Conservation (phyloP, 2,888 invertebrate species). For the Saturnia pavonia region DNA sequence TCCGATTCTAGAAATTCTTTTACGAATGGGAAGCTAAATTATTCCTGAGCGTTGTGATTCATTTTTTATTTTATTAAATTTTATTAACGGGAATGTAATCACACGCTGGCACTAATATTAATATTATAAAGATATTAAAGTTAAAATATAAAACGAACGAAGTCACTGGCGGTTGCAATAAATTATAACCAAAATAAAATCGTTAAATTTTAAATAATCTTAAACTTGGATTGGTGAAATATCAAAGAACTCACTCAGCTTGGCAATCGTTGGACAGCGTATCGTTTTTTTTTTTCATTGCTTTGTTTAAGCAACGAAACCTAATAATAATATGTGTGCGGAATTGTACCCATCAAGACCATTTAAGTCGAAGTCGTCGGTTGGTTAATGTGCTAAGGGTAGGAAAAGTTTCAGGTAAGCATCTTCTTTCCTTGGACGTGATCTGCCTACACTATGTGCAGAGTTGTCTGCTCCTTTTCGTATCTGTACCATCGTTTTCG, state of each 20-base stretch:
- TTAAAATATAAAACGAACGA: too few species aligned
- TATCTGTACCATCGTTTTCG: too few species aligned
- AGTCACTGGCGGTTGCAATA: too few species aligned
- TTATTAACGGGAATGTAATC: too few species aligned
- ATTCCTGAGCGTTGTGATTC: too few species aligned
- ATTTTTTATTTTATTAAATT: too few species aligned
- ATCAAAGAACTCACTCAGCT: not conserved
- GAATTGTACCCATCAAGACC: slow-evolving; percentile 41
- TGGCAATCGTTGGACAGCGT: not conserved
- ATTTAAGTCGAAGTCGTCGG: slow-evolving; percentile 56
- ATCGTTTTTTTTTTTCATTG: not conserved
- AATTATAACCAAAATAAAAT: not conserved
- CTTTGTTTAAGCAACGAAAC: slow-evolving; percentile 20
- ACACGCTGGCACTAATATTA: too few species aligned
- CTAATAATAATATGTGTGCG: slow-evolving; percentile 44
- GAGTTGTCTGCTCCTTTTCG: slow-evolving; percentile 36
- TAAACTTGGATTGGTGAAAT: not conserved
- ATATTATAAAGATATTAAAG: too few species aligned
- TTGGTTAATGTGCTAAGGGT: slow-evolving; percentile 78
- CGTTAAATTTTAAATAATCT: not conserved
- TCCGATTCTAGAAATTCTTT: not conserved
- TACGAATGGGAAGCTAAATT: not conserved
- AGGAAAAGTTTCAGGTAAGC: slow-evolving; percentile 79
- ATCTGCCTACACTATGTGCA: slow-evolving; percentile 58
- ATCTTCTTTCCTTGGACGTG: slow-evolving; percentile 75